Evolutionary conservation across 1,140 invertebrate genomes (phyloP).

Genomic region (Zaprionus taronus): DNA sequence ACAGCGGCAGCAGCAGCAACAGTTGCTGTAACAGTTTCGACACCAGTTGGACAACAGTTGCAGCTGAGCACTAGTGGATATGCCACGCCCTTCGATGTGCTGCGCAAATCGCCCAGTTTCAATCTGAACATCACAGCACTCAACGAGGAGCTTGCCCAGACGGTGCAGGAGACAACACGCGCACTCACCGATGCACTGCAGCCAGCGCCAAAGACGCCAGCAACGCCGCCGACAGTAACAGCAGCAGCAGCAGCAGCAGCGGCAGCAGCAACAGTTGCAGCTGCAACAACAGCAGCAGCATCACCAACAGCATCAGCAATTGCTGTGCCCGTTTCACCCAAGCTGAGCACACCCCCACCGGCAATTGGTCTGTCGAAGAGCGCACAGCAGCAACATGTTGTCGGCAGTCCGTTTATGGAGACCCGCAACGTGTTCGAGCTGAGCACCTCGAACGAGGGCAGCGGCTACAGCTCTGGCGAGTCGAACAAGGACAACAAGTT

Average conservation of each 20-base stretch:
- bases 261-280: slow-evolving; percentile 18
- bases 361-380: slow-evolving; percentile 31
- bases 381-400: slow-evolving; percentile 40
- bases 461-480: slow-evolving; percentile 83
- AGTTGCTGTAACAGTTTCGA: neutral
- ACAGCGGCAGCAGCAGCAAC: neutral
- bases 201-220: slow-evolving; percentile 49
- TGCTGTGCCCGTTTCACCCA: slow-evolving; percentile 37
- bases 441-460: slow-evolving; percentile 67
- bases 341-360: slow-evolving; percentile 60
- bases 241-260: neutral
- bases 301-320: slow-evolving; percentile 22
- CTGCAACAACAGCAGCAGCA: neutral
- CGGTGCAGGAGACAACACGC: slow-evolving; percentile 77
- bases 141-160: slow-evolving; percentile 78
- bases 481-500: slow-evolving; percentile 85
- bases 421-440: slow-evolving; percentile 82
- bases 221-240: neutral
- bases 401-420: slow-evolving; percentile 85
- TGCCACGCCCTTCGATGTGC: slow-evolving; percentile 70
- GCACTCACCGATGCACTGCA: slow-evolving; percentile 75
- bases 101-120: slow-evolving; percentile 83
- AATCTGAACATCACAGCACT: slow-evolving; percentile 78
- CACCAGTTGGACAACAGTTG: neutral
- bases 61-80: slow-evolving; percentile 23